These are phyloP conservation scores for Drosophila repletoides DNA, from an alignment of 1,140 invertebrate species.

Conservation along the genomic window DNA sequence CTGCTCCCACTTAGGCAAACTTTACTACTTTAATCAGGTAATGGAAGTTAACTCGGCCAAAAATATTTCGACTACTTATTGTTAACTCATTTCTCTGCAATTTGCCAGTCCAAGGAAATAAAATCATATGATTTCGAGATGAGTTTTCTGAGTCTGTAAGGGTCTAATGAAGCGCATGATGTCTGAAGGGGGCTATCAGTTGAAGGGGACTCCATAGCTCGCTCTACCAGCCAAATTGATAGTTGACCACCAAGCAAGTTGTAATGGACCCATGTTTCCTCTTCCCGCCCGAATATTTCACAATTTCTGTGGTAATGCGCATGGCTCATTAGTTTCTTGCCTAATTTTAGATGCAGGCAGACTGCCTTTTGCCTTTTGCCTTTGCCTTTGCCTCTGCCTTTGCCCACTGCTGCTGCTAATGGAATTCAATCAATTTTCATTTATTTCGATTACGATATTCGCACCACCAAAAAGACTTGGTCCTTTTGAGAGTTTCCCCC, in stretches of 20 bases:
- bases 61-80: background rate
- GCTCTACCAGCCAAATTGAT: slow-evolving; percentile 35
- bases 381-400: background rate
- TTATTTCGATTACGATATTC: slow-evolving; percentile 74
- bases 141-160: background rate
- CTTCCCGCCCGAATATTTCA: background rate
- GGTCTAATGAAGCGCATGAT: slow-evolving; percentile 41
- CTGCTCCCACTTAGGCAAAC: no score
- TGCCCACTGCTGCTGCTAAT: slow-evolving; percentile 59
- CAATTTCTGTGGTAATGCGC: slow-evolving; percentile 60
- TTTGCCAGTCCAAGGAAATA: background rate
- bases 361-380: background rate
- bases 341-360: slow-evolving; percentile 67
- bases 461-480: slow-evolving; percentile 40
- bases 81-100: slow-evolving; percentile 5
- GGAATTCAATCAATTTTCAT: slow-evolving; percentile 82
- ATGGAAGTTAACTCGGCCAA: background rate
- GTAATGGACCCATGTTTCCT: background rate
- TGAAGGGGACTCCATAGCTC: slow-evolving; percentile 10
- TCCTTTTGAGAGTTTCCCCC: slow-evolving; percentile 1
- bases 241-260: slow-evolving; percentile 43
- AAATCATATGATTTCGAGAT: background rate
- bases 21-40: no score
- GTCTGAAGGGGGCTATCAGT: background rate
- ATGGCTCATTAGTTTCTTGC: slow-evolving; percentile 75